Conservation (phyloP, 2,797 vertebrate species). For the Chlorospingus flavigularis region DNA sequence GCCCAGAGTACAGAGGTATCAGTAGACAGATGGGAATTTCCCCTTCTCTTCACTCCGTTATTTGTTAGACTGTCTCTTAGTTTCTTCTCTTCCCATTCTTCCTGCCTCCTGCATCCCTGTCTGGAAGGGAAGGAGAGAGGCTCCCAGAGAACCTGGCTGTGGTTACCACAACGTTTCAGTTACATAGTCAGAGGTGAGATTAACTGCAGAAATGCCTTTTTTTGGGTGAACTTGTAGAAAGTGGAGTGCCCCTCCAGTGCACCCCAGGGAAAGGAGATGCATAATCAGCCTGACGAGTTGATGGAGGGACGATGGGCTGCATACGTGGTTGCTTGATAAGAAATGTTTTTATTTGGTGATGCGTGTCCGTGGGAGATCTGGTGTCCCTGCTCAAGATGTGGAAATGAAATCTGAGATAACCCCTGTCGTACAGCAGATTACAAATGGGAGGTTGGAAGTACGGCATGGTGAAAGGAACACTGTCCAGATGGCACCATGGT, state of each 20-base stretch:
- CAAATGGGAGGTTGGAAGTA: background rate
- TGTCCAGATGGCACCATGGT: slow-evolving; percentile 62
- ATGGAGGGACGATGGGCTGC: background rate
- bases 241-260: background rate
- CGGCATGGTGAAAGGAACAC: slow-evolving; percentile 13
- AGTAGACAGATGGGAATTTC: background rate
- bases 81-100: background rate
- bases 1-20: background rate
- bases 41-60: background rate
- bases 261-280: background rate
- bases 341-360: slow-evolving; percentile 6
- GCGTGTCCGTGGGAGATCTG: background rate
- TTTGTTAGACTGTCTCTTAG: background rate
- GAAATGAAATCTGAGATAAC: slow-evolving; percentile 40
- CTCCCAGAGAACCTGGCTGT: background rate
- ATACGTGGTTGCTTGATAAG: background rate
- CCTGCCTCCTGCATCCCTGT: background rate
- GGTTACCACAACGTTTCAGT: background rate
- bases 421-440: background rate
- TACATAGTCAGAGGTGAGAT: background rate
- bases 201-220: background rate
- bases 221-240: background rate
- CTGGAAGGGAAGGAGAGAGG: background rate
- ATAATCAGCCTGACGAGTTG: background rate
- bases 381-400: background rate